phyloP scores from a whole-genome alignment of 2,888 invertebrate genomes.

The Ditylenchus weischeri region DNA sequence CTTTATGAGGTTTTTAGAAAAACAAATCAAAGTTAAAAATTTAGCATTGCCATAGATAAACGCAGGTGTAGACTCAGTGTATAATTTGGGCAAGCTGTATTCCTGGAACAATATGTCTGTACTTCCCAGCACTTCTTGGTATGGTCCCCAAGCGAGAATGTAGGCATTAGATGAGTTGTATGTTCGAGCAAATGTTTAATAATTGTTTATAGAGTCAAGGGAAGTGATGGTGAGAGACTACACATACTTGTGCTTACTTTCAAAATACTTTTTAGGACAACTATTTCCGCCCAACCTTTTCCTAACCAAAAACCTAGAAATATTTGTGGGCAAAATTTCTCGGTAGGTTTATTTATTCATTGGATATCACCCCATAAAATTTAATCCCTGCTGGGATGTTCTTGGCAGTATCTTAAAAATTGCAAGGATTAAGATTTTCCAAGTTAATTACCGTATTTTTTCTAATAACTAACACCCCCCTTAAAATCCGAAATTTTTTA shows the following conservation, averaged over 20 bases:
- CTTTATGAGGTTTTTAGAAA: slow-evolving; percentile 36
- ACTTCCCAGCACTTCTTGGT: slow-evolving; percentile 43
- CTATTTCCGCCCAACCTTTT: slow-evolving; percentile 49
- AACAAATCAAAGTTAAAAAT: too few relatives aligned
- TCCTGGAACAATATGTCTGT: slow-evolving; percentile 48
- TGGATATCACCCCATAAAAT: too few relatives aligned
- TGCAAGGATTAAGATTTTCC: too few relatives aligned
- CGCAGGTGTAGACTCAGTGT: slow-evolving; percentile 42
- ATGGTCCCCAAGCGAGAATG: slow-evolving; percentile 44
- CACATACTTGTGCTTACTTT: neutral
- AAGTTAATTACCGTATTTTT: too few relatives aligned
- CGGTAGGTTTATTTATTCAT: slow-evolving; percentile 30
- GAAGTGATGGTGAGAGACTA: slow-evolving; percentile 3
- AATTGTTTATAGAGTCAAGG: slow-evolving; percentile 3
- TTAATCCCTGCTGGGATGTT: neutral
- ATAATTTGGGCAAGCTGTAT: slow-evolving; percentile 46
- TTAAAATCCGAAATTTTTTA: too few relatives aligned
- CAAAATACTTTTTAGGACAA: slow-evolving; percentile 42
- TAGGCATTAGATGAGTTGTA: slow-evolving; percentile 42
- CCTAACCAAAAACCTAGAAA: slow-evolving; percentile 15
- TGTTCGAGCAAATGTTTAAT: neutral
- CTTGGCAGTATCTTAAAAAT: too few relatives aligned
- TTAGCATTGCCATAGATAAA: slow-evolving; percentile 25
- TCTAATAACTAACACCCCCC: too few relatives aligned
- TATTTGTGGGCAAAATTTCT: slow-evolving; percentile 47